Conservation (phyloP, 2,888 invertebrate species). For the Eudasyphora cyanicolor region DNA sequence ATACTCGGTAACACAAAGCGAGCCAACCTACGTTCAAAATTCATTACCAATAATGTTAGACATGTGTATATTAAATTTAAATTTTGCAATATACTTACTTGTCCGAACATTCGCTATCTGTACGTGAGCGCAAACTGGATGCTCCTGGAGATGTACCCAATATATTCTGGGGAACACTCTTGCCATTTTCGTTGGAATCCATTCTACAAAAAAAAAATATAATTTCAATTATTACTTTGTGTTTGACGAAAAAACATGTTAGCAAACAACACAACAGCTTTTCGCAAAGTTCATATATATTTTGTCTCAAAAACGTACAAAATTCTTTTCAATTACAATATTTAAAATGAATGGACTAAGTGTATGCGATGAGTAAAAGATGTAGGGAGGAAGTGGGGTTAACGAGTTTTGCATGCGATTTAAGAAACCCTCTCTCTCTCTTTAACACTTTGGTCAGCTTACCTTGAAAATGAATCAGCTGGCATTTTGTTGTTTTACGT, state of each 20-base stretch:
- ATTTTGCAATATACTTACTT: conserved; percentile 69
- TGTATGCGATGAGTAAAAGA: conserved; percentile 6
- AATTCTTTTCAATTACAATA: no score
- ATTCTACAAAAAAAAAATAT: no score
- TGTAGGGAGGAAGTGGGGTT: background rate
- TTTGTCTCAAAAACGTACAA: no score
- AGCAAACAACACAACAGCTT: background rate
- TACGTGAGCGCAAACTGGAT: conserved; percentile 71
- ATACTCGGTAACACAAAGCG: conserved; percentile 78
- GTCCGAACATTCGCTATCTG: conserved; percentile 79
- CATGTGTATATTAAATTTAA: no score
- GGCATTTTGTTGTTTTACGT: conserved; percentile 65
- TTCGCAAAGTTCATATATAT: no score
- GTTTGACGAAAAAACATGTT: background rate
- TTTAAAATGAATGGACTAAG: background rate
- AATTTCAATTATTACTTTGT: background rate
- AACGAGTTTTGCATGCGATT: conserved; percentile 6
- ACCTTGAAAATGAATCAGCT: conserved; percentile 69
- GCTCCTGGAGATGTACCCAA: conserved; percentile 67
- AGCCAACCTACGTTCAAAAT: no score
- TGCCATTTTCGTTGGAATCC: conserved; percentile 63
- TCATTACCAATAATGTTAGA: no score
- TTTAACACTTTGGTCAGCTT: no score
- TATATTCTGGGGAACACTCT: conserved; percentile 60
- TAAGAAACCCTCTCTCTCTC: background rate